These are phyloP conservation scores for Pseudois nayaur DNA, from an alignment of 2,113 vertebrate species.

Conservation along the genomic window DNA sequence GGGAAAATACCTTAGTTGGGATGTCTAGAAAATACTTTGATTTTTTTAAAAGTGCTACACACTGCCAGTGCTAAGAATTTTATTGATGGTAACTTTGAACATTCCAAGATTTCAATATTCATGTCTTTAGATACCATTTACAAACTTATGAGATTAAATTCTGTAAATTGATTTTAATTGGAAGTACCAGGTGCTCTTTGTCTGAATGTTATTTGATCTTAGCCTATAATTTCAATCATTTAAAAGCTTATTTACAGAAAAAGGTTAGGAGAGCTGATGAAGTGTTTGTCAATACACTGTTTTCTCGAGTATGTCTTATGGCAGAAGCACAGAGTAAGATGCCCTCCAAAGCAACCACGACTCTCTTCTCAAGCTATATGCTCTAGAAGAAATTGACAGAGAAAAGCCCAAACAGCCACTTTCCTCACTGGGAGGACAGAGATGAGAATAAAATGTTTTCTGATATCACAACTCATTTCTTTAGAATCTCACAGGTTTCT, in stretches of 20 bases:
- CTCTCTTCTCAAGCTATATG: neutral
- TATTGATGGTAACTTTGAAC: constrained; percentile 66
- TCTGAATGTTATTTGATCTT: constrained; percentile 45
- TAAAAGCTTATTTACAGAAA: constrained; percentile 26
- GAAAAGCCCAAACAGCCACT: neutral
- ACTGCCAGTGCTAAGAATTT: constrained; percentile 70
- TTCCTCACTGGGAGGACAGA: neutral
- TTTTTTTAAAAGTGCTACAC: constrained; percentile 64
- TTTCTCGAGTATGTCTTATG: neutral
- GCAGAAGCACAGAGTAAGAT: neutral
- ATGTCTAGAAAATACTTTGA: constrained; percentile 36
- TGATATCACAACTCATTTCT: neutral
- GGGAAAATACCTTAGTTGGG: constrained; percentile 1
- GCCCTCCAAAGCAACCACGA: neutral
- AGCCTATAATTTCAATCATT: constrained; percentile 9
- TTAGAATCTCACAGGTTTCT: neutral
- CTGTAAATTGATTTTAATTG: constrained; percentile 36
- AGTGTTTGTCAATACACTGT: neutral
- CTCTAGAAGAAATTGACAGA: neutral
- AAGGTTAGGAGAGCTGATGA: constrained; percentile 18
- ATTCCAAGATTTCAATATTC: constrained; percentile 60
- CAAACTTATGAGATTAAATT: constrained; percentile 35
- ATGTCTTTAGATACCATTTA: constrained; percentile 35
- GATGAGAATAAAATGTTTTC: neutral
- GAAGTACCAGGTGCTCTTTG: constrained; percentile 31